Base-by-base conservation (phyloP, 1,140 invertebrate species). In the Zaprionus capensis region DNA sequence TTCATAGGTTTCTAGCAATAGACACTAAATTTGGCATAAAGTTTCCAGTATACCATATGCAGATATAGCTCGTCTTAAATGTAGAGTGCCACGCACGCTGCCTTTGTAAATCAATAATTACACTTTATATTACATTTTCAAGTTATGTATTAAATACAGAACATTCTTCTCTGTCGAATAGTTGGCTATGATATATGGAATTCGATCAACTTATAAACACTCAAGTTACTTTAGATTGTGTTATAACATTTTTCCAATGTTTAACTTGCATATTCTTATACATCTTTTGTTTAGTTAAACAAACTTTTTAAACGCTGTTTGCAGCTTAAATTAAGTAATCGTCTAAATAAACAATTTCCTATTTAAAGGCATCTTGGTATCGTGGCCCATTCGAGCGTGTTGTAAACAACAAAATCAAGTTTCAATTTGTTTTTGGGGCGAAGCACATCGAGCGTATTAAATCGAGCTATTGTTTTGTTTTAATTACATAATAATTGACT, bases 401-500 rank as follows among this genome's bases (percentile, higher is more conserved):
- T 46, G n/a, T 26, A 73, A 46, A 73, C 56, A 67, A 55, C 24
- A 62, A 56, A 44, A 34, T 46, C 17, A 24, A 36, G 22, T 36
- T 49, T 26, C 24, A 63, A n/a, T 24, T 53, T 73, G 15, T 56
- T 24, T 64, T 55, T 24, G 64, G 49, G 24, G 55, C 44, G 78
- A 73, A 76, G 73, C 68, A 71, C 26, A n/a, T 78, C 56, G 83
- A 73, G 81, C 81, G 78, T 58, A 87, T 72, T 76, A 78, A 81
- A 81, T 79, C 75, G 63, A 66, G 69, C 76, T 79, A 84, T 88
- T 88, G 84, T 88, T 88, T 88, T 76, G 84, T 71, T 88, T 88
- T 90, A 88, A 88, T 88, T 88, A 88, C 84, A 90, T 84, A 90
- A 90, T 88, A 88, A 88, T 88, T 88, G 84, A 68, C 80, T 71